A percentile compares a stretch with the other conserved stretches of the same genome.
phyloP scores from a whole-genome alignment of 2,888 invertebrate species.

The Andrena bucephala region DNA sequence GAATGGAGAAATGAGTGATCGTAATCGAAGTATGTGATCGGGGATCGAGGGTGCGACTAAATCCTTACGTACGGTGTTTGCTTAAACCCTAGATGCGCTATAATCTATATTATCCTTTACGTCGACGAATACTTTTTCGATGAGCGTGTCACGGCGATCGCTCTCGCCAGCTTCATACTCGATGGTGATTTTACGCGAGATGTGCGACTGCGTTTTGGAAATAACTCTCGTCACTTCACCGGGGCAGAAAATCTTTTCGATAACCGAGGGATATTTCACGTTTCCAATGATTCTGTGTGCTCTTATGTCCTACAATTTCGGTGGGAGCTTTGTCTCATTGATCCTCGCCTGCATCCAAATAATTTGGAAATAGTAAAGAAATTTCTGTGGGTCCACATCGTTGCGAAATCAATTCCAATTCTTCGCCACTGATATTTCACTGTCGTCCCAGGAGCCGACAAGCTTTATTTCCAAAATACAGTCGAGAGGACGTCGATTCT shows the following conservation, averaged over 20 bases:
- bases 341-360: no score
- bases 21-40: constrained; percentile 8
- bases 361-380: no score
- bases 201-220: background rate
- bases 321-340: background rate
- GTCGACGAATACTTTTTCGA: constrained; percentile 27
- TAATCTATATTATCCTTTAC: constrained; percentile 29
- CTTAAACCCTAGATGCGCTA: constrained; percentile 50
- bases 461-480: background rate
- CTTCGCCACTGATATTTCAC: no score
- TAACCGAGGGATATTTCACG: background rate
- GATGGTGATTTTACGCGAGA: constrained; percentile 1
- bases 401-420: no score
- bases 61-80: constrained; percentile 20
- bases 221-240: background rate
- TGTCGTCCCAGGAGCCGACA: background rate
- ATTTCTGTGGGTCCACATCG: no score
- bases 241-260: background rate
- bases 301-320: background rate
- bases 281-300: background rate
- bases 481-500: constrained; percentile 15
- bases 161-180: constrained; percentile 20
- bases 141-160: constrained; percentile 1
- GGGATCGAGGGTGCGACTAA: constrained; percentile 38
- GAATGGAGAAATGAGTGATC: constrained; percentile 20